Conservation (phyloP, 2,113 vertebrate species). For the Atractosteus spatula region DNA sequence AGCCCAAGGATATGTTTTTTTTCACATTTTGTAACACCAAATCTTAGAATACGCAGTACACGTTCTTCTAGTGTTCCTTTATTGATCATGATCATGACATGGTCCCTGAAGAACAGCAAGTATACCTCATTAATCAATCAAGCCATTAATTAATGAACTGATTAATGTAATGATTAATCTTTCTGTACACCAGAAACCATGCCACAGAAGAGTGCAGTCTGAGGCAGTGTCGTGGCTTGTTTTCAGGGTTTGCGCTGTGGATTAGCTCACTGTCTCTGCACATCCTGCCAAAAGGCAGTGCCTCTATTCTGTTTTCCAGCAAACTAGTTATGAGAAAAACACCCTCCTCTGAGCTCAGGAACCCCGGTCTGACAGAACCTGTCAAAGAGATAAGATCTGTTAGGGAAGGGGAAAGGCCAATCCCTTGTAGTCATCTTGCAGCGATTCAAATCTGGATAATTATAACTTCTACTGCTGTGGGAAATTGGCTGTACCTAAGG, state of each 20-base stretch:
- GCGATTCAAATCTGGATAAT: constrained; percentile 76
- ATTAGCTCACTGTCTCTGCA: constrained; percentile 1
- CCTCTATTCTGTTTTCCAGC: constrained; percentile 39
- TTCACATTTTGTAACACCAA: no score
- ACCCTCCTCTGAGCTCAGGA: constrained; percentile 37
- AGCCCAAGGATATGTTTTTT: no score
- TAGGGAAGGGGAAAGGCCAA: constrained; percentile 59
- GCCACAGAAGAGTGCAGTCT: background rate
- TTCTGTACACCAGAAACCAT: background rate
- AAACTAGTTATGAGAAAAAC: constrained; percentile 59
- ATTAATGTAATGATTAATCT: no score
- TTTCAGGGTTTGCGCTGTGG: background rate
- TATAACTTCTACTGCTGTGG: constrained; percentile 62
- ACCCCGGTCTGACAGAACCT: constrained; percentile 50
- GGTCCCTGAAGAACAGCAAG: no score
- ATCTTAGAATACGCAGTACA: no score
- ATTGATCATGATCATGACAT: no score
- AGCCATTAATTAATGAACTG: no score
- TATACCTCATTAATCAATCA: no score
- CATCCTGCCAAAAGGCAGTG: constrained; percentile 21
- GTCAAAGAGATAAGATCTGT: constrained; percentile 71
- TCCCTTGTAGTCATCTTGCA: constrained; percentile 55
- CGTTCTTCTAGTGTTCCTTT: no score
- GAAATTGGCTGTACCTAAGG: constrained; percentile 55
- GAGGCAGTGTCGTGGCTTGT: background rate